These are phyloP conservation scores for Hirundo rustica DNA, from an alignment of 2,797 vertebrate species.

Conservation along the genomic window DNA sequence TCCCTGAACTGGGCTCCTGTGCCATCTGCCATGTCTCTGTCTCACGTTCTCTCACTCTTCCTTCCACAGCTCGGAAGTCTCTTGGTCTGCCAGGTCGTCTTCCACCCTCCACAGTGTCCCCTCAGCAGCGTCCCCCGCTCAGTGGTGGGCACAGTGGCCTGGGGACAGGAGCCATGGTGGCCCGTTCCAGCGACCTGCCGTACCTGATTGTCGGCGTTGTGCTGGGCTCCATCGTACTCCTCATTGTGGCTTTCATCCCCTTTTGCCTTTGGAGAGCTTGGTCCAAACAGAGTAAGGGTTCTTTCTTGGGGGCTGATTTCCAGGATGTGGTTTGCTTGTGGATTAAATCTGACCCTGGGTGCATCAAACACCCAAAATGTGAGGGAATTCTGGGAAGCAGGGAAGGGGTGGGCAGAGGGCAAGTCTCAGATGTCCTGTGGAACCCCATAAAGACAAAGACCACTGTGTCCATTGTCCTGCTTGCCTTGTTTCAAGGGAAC, in stretches of 20 bases:
- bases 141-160: slow-evolving; percentile 70
- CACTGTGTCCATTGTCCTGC: neutral
- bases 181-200: slow-evolving; percentile 89
- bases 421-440: neutral
- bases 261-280: slow-evolving; percentile 97
- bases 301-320: neutral
- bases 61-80: slow-evolving; percentile 78
- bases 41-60: neutral
- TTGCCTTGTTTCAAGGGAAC: neutral
- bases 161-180: slow-evolving; percentile 80
- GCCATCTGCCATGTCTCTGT: neutral
- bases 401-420: neutral
- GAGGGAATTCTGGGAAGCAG: neutral
- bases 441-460: neutral
- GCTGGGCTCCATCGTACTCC: slow-evolving; percentile 89
- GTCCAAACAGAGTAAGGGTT: slow-evolving; percentile 94
- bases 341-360: neutral
- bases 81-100: slow-evolving; percentile 74
- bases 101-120: slow-evolving; percentile 74
- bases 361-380: neutral
- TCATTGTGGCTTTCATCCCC: slow-evolving; percentile 95
- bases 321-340: neutral
- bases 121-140: slow-evolving; percentile 65
- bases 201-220: slow-evolving; percentile 94
- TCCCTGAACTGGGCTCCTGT: neutral